Evolutionary conservation across 2,113 vertebrate genomes (phyloP).

Genomic region (Melanerpes formicivorus): DNA sequence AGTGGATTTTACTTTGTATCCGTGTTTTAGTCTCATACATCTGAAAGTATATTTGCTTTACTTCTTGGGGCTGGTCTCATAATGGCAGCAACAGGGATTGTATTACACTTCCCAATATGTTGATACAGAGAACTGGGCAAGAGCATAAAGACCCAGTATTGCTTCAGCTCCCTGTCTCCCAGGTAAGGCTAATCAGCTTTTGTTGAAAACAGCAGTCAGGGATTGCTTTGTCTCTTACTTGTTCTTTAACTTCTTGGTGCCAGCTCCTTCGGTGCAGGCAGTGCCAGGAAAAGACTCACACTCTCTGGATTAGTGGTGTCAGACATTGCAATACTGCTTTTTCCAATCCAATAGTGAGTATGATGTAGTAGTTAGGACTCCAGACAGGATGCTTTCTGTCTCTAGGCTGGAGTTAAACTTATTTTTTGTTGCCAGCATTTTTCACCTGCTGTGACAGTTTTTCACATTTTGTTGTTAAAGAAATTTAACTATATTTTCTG

Average conservation of each 20-base stretch:
- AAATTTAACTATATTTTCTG: background rate
- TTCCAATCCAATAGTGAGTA: background rate
- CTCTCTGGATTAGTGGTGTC: background rate
- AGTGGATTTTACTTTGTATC: conserved; percentile 5
- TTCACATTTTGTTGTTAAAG: background rate
- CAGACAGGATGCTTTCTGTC: background rate
- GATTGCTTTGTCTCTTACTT: background rate
- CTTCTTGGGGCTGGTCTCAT: background rate
- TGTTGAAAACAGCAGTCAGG: background rate
- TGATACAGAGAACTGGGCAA: background rate
- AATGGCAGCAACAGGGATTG: background rate
- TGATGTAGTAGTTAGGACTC: background rate
- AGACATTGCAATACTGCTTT: background rate
- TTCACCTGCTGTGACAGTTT: background rate
- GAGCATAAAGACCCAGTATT: background rate
- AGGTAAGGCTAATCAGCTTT: conserved; percentile 40
- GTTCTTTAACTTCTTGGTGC: background rate
- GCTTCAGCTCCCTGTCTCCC: background rate
- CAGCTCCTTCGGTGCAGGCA: background rate
- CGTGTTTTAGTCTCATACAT: background rate
- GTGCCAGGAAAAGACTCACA: background rate
- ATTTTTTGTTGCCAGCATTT: background rate
- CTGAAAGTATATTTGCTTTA: background rate
- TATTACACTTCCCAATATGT: background rate
- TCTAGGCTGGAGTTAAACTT: background rate